Base-by-base conservation (phyloP, 2,888 invertebrate species). In the Cheiracanthium punctorium region DNA sequence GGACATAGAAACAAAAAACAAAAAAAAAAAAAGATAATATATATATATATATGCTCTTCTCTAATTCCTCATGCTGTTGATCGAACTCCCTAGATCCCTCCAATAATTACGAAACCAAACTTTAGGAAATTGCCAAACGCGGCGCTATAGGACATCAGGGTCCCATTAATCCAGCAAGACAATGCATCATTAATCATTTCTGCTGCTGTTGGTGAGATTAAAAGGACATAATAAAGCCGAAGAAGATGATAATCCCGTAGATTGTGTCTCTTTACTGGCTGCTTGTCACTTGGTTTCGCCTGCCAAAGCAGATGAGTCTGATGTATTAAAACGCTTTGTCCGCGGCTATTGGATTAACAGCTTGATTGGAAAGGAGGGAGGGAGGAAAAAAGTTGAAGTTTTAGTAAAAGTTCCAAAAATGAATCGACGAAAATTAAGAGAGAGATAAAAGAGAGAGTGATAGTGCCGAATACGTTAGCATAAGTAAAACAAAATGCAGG, bases 181-280 rank as follows among this genome's bases (percentile, higher is more conserved):
- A 85, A 85, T 85, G 74, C 84, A 74, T 76, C 85, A 86, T 86
- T 86, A 86, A 86, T 86, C 85, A 86, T 86, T 86, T 86, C 85
- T 86, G 80, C 32, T 64, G 70, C 74, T 74, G 80, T 80, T 80
- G 71, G 70, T 43, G 52, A 80, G 85, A 86, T 86, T 86, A 86
- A 75, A 75, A 71, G 71, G 85, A 86, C 85, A 86, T 86, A 86
- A 86, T 86, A 86, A 86, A 86, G 85, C 85, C 80, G 48, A 80
- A 86, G 85, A 80, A 80, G 80, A 75, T 80, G 85, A 71, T 86
- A 80, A 86, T 86, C 85, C 85, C 32, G 8, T 32, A 24, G 72
- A 75, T 69, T 74, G 71, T 69, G 79, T 76, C 76, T 48, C 33
- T 71, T 71, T 29, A 17, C 43, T 43, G 24, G n/a, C 17, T 33